phyloP scores from a whole-genome alignment of 2,113 vertebrate species.

The Eulacestoma nigropectus region DNA sequence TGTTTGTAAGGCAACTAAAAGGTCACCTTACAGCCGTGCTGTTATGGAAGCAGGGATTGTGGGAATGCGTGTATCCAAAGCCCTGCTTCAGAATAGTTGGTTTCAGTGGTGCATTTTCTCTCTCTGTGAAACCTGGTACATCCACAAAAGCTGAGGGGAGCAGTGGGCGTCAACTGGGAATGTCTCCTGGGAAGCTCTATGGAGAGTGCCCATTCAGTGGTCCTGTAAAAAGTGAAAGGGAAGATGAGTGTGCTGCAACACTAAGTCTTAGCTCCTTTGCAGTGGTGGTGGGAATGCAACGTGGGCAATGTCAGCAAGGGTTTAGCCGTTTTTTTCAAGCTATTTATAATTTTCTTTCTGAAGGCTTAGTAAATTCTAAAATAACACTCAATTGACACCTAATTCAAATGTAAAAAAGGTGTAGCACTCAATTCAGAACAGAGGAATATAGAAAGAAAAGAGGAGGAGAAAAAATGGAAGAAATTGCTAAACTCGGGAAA shows the following conservation, averaged over 20 bases:
- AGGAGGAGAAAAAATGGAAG: not conserved
- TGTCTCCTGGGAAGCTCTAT: not conserved
- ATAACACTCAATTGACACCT: not conserved
- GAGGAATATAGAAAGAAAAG: not conserved
- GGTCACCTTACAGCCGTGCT: constrained; percentile 50
- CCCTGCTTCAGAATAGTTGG: not conserved
- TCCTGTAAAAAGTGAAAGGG: not conserved
- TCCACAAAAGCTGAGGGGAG: not conserved
- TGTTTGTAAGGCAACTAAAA: constrained; percentile 26
- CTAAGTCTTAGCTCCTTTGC: not conserved
- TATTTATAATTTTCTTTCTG: not conserved
- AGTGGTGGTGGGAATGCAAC: not conserved
- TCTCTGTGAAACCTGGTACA: not conserved
- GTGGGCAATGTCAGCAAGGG: not conserved
- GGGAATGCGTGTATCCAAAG: constrained; percentile 1
- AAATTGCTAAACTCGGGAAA: not conserved
- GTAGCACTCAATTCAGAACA: not conserved
- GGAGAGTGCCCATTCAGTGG: not conserved
- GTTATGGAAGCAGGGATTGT: not conserved
- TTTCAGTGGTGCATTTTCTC: not conserved
- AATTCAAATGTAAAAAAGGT: not conserved
- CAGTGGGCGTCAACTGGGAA: not conserved
- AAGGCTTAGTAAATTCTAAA: not conserved
- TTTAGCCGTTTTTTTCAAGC: not conserved
- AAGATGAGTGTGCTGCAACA: not conserved